Base-by-base conservation (phyloP, 2,113 vertebrate genomes). In the Gambusia affinis region DNA sequence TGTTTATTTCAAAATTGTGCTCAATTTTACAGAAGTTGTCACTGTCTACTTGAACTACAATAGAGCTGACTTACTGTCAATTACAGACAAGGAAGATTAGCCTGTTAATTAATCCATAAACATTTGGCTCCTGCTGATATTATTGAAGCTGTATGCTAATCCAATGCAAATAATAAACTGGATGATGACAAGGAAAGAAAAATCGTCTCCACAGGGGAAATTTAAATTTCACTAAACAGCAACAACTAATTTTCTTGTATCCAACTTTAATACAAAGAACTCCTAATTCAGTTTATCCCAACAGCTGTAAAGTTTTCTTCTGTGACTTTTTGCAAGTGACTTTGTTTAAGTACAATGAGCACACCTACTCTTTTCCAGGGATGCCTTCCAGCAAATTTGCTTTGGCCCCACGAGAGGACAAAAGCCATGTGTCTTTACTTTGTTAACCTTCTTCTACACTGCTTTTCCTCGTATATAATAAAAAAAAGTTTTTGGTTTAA, bases 301-400 rank as follows among this genome's bases (percentile, higher is more conserved):
- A 60, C 71, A 76, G 74, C 31, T 82, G 39, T 80, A 70, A 61
- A 57, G 51, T 67, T 73, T n/a, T 80, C 76, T 83, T 78, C 80
- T 78, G 39, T 79, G 70, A 72, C 70, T 64, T 72, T 72, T 60
- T 30, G 19, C 70, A 31, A 63, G 69, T 86, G 83, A 86, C 86
- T 90, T 89, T 89, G 77, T 85, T 78, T 64, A 64, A 73, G 60
- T 69, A 15, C 85, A 83, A 85, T 72, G 72, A 85, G 83, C 67
- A 76, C 54, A 66, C 12, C 2, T 5, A 60, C 78, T 81, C 42
- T n/a, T 66, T 75, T 73, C 60, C 68, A 61, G 39, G 1, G 31
- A 75, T 78, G 73, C 66, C 60, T 76, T 80, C 69, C 72, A 85
- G 67, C 69, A 66, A 63, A 75, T 86, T 75, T 47, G 71, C 61